Conservation (phyloP, 2,797 vertebrate species). For the Sarcophilus harrisii region DNA sequence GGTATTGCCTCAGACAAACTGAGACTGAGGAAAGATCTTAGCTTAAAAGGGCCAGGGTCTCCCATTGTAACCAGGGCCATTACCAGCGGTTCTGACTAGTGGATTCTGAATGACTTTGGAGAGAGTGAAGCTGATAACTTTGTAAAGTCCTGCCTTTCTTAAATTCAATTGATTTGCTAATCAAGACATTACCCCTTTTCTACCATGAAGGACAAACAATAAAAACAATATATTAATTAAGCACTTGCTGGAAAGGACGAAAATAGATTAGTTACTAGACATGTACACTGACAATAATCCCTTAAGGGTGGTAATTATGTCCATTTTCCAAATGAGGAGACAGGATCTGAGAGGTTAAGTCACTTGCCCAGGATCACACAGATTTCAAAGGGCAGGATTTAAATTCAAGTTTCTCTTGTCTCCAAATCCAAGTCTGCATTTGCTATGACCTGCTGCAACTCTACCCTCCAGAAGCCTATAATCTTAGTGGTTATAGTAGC, state of each 20-base stretch:
- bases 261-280: not conserved
- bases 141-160: too few species aligned
- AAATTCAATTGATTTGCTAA: too few species aligned
- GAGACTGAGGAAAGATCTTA: too few species aligned
- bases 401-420: not conserved
- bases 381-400: not conserved
- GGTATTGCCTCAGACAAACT: too few species aligned
- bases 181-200: too few species aligned
- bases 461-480: not conserved
- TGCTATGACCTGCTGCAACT: not conserved
- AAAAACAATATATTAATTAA: not conserved
- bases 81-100: too few species aligned
- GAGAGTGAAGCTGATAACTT: too few species aligned
- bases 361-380: not conserved
- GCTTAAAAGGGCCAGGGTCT: too few species aligned
- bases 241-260: not conserved
- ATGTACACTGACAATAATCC: not conserved
- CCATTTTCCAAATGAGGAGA: not conserved
- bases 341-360: not conserved
- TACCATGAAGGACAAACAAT: too few species aligned
- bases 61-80: too few species aligned
- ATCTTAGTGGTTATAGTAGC: too few species aligned
- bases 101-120: too few species aligned
- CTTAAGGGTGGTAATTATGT: not conserved
- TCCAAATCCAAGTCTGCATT: not conserved